Base-by-base conservation (phyloP, 2,888 invertebrate species). In the Tuta absoluta region DNA sequence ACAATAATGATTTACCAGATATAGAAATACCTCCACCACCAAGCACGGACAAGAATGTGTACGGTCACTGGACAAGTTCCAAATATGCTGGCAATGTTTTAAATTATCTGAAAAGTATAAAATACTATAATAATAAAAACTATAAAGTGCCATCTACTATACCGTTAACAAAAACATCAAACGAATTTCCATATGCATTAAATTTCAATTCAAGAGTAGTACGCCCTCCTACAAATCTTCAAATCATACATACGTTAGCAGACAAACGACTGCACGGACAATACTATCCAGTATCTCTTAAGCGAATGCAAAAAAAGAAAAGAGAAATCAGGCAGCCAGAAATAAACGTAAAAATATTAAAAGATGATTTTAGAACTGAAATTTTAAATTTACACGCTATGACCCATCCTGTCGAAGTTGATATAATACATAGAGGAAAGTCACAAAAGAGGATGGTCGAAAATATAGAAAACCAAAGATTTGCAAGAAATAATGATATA, bases 41-140 rank as follows among this genome's bases (percentile, higher is more conserved):
- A 8, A 70, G 75, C 28, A 75, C 75, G 63, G 77, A 82, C 67
- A 70, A 71, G 11, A 84, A 83, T 69, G 81, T 85, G 11, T 88
- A 85, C 64, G 87, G 87, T 2, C 87, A 89, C 68, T 88, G 88
- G 88, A 84, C 85, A 8, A 82, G 83, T 71, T 83, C 87, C 0
- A 86, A 84, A 70, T 89, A 85, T 72, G 87, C 87, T 12, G 83
- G 83, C 0, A 86, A 72, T 64, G 89, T 90, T 23, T 76, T 90
- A 67, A 85, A 87, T 75, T 88, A 88, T 71, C 69, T 91, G 0
- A 89, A 88, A 78, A 85, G 75, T 65, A 84, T 83, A 0, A 86
- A 87, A 8, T 33, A 7, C 64, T 77, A 78, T 57, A 75, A 82
- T 49, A 74, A 77, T 8, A 81, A 71, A 66, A 80, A 82, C n/a